Conservation (phyloP, 2,797 vertebrate species). For the Cichlasoma orientale region DNA sequence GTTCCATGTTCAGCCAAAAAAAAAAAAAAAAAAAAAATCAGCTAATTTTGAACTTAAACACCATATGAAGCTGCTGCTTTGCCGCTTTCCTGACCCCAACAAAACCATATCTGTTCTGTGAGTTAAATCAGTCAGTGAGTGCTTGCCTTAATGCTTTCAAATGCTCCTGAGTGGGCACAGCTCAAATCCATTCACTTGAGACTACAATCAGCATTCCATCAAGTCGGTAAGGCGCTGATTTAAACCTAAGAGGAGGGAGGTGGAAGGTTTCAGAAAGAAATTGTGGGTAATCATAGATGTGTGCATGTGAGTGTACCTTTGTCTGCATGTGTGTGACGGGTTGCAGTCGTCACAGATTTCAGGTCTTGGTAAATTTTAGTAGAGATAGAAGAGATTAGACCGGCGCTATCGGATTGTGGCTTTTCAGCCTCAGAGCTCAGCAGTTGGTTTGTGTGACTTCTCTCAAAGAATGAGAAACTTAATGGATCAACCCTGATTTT, state of each 20-base stretch:
- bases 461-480: slow-evolving; percentile 61
- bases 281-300: slow-evolving; percentile 29
- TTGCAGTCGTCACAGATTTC: slow-evolving; percentile 51
- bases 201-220: slow-evolving; percentile 67
- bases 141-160: slow-evolving; percentile 56
- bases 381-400: slow-evolving; percentile 62
- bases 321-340: slow-evolving; percentile 29
- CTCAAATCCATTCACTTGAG: slow-evolving; percentile 56
- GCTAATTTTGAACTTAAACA: slow-evolving; percentile 25
- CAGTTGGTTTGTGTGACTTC: slow-evolving; percentile 43
- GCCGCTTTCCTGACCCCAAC: neutral
- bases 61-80: slow-evolving; percentile 12
- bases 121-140: slow-evolving; percentile 42
- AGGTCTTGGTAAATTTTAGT: slow-evolving; percentile 38
- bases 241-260: slow-evolving; percentile 34
- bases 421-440: slow-evolving; percentile 43
- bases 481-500: slow-evolving; percentile 54
- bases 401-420: slow-evolving; percentile 49
- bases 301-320: slow-evolving; percentile 18
- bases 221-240: slow-evolving; percentile 60
- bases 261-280: slow-evolving; percentile 31
- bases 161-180: slow-evolving; percentile 42
- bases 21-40: neutral
- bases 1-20: slow-evolving; percentile 36
- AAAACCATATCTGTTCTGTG: slow-evolving; percentile 18